These are phyloP conservation scores for Zaprionus obscuricornis DNA, from an alignment of 2,888 invertebrate genomes.

Conservation along the genomic window DNA sequence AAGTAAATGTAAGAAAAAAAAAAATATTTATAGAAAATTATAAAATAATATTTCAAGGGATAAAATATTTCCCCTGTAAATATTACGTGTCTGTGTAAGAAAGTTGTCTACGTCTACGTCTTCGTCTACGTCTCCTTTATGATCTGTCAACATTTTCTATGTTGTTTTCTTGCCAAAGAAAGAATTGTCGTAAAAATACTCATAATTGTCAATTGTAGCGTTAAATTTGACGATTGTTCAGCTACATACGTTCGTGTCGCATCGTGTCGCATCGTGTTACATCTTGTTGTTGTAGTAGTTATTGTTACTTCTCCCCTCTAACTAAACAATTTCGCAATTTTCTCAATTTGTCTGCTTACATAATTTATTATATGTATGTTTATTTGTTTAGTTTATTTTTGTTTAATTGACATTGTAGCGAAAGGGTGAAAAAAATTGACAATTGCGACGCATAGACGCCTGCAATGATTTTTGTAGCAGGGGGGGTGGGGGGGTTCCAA, in stretches of 20 bases:
- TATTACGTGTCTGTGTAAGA: slow-evolving; percentile 13
- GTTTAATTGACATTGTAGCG: slow-evolving; percentile 55
- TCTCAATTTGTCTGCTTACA: slow-evolving; percentile 54
- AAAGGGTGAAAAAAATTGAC: slow-evolving; percentile 18
- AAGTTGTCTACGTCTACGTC: slow-evolving; percentile 15
- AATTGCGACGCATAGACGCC: slow-evolving; percentile 19
- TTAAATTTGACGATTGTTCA: slow-evolving; percentile 77
- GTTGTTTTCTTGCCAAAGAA: slow-evolving; percentile 40
- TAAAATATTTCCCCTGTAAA: too few species aligned
- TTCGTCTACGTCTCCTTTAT: slow-evolving; percentile 47
- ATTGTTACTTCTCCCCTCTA: too few species aligned
- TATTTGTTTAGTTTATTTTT: slow-evolving; percentile 65
- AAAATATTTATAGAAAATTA: background rate
- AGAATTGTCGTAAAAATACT: slow-evolving; percentile 78
- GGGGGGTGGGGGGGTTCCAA: slow-evolving; percentile 9
- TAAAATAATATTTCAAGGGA: too few species aligned
- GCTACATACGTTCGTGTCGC: slow-evolving; percentile 15
- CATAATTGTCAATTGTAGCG: slow-evolving; percentile 81
- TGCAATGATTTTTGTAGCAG: slow-evolving; percentile 2
- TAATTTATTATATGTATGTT: slow-evolving; percentile 45
- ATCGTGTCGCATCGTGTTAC: slow-evolving; percentile 5
- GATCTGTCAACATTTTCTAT: slow-evolving; percentile 66
- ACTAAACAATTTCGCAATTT: slow-evolving; percentile 41
- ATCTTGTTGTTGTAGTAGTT: too few species aligned
- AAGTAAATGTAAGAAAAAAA: background rate